Evolutionary conservation across 2,797 vertebrate genomes (phyloP).

Genomic region (Sus cebifrons): DNA sequence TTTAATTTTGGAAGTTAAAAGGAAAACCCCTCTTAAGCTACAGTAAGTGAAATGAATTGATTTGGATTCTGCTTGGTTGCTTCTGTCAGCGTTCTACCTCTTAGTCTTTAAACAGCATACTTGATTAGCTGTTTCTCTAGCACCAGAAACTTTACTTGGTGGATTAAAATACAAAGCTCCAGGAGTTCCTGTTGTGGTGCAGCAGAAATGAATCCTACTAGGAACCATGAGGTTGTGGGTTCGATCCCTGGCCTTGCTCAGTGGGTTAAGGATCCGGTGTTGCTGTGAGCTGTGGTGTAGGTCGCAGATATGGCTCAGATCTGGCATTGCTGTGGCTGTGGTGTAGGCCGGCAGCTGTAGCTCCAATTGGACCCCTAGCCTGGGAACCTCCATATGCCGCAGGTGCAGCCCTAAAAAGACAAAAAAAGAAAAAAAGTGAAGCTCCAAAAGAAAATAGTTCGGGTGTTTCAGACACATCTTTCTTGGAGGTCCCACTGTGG

Average conservation of each 20-base stretch:
- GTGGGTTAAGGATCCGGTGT: too few species aligned
- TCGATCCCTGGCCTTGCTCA: too few species aligned
- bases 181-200: not conserved
- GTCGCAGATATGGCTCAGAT: too few species aligned
- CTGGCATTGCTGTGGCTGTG: too few species aligned
- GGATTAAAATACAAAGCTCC: constrained; percentile 40
- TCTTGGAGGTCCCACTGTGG: too few species aligned
- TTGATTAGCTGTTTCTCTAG: constrained; percentile 17
- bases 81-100: not conserved
- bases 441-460: constrained; percentile 16
- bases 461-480: not conserved
- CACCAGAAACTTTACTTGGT: constrained; percentile 29
- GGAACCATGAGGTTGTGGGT: too few species aligned
- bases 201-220: too few species aligned
- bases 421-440: not conserved
- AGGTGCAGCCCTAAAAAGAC: too few species aligned
- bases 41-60: not conserved
- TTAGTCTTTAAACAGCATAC: not conserved
- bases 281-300: too few species aligned
- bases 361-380: too few species aligned
- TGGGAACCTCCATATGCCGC: too few species aligned
- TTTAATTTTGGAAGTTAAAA: constrained; percentile 45
- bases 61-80: not conserved
- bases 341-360: too few species aligned
- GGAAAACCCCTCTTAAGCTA: not conserved